Percentiles rank a stretch among this genome's conserved stretches.
phyloP scores from a whole-genome alignment of 2,113 vertebrate species.

The Clarias macrocephalus region DNA sequence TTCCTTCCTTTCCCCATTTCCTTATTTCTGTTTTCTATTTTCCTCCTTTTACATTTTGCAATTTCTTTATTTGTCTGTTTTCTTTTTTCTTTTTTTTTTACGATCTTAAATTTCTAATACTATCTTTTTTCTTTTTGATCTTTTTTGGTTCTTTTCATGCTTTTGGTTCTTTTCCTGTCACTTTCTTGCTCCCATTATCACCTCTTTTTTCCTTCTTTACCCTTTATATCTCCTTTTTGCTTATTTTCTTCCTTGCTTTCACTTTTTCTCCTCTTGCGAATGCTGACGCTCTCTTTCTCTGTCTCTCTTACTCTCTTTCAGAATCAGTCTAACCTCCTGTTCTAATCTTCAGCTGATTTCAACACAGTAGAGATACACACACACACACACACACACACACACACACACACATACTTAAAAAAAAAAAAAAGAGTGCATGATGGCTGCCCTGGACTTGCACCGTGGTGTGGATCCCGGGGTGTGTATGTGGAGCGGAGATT shows the following conservation, averaged over 20 bases:
- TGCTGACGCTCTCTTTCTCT: not conserved
- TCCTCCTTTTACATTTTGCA: not conserved
- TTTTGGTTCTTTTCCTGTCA: not conserved
- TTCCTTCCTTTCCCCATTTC: not conserved
- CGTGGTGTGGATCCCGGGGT: constrained; percentile 78
- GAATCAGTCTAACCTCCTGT: not conserved
- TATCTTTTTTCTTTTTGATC: not conserved
- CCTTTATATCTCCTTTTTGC: not conserved
- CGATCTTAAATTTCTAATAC: not conserved
- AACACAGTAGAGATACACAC: not conserved
- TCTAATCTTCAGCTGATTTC: not conserved
- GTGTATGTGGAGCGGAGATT: constrained; percentile 83
- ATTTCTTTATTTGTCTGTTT: not conserved
- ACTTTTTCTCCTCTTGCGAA: not conserved
- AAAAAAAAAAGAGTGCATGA: constrained; percentile 53
- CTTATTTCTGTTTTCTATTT: not conserved
- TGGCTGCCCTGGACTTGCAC: constrained; percentile 82
- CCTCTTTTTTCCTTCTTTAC: not conserved
- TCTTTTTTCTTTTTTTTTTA: not conserved
- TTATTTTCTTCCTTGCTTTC: not conserved
- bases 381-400: constrained; percentile 28
- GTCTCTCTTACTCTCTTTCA: constrained; percentile 23
- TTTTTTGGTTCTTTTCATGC: not conserved
- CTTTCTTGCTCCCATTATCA: not conserved
- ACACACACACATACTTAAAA: constrained; percentile 50